Base-by-base conservation (phyloP, 2,113 vertebrate species). In the Chaetodon trifascialis region DNA sequence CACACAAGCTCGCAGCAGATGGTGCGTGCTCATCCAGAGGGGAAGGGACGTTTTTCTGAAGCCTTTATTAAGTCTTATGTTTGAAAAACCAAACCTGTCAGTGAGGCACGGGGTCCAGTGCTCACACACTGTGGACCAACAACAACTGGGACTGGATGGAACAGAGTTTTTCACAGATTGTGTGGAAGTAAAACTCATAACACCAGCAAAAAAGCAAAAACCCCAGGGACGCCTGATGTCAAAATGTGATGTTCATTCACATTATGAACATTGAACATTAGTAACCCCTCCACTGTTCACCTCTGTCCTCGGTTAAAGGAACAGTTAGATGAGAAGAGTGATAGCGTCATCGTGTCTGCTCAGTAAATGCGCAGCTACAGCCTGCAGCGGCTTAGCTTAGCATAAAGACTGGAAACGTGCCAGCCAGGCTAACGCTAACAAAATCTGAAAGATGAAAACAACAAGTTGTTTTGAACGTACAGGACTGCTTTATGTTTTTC, bases 1-100 rank as follows among this genome's bases (percentile, higher is more conserved):
- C 40, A 34, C 34, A 72, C 15, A 1, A 2, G 16, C 52, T 30
- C 12, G 0, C 6, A n/a, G 68, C 86, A 88, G 81, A 77, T 80
- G 81, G 71, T 42, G 66, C 36, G 55, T 34, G 58, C 40, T 73
- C 79, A 0, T 44, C 67, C 15, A 36, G 4, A 30, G 42, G 25
- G 42, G 7, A 21, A 19, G 0, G 58, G 30, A 15, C 7, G 0
- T 23, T 34, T 17, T 51, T 17, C 38, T 14, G 67, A 71, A 60
- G 62, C 64, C 74, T 16, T 5, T 46, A 4, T 56, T 23, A n/a
- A 34, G 12, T 65, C 30, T 76, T 5, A 2, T 52, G 17, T 60
- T 47, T 82, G 40, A 30, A 68, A 59, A 51, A 0, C 21, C 30
- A 62, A 38, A 40, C 75, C 42, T 68, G 64, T 67, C 51, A 7